Evolutionary conservation across 2,797 vertebrate genomes (phyloP), one percentile per base, ranked within the genome.

Genomic region (Hypotaenidia philippensis): DNA sequence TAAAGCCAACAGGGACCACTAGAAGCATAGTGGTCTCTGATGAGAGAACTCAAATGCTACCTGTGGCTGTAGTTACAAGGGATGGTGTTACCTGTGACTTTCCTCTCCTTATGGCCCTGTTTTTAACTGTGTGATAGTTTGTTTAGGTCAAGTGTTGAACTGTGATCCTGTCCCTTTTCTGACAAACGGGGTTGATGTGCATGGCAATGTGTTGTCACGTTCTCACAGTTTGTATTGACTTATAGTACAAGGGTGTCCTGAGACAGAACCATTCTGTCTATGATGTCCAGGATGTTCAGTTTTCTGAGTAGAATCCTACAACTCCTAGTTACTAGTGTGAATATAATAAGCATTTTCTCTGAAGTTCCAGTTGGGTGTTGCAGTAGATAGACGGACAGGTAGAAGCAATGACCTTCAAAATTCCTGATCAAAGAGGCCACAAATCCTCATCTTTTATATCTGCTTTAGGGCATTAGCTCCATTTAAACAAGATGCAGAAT

Each of bases 111-210:
- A 0, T 41, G 14, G 29, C 6, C 7, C 29, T 36, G 2, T 63
- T 87, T 82, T 70, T 52, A 63, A 65, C 5, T 19, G 5, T 4
- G 3, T 32, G 9, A 13, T 18, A 5, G 19, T 61, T 90, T 47
- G 26, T 75, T 94, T 44, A 32, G 22, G 9, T 90, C 27, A 60
- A 16, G 34, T 60, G 2, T 44, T 63, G 20, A 74, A 0, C 34
- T 56, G 2, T 45, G 32, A 38, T 13, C 7, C 0, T 0, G 3
- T 50, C 25, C 15, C 26, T 77, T 83, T 22, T 34, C 31, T 11
- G 36, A 10, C 10, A 40, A 70, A 29, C n/a, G 22, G 2, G 2
- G 1, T n/a, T 57, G 23, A 38, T 47, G 66, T 16, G 1, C 36
- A 49, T 4, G 4, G 49, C 40, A 10, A 20, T 85, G 15, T 5